Evolutionary conservation across 2,113 vertebrate species (phyloP).

Genomic region (Pachypanchax playfairii): DNA sequence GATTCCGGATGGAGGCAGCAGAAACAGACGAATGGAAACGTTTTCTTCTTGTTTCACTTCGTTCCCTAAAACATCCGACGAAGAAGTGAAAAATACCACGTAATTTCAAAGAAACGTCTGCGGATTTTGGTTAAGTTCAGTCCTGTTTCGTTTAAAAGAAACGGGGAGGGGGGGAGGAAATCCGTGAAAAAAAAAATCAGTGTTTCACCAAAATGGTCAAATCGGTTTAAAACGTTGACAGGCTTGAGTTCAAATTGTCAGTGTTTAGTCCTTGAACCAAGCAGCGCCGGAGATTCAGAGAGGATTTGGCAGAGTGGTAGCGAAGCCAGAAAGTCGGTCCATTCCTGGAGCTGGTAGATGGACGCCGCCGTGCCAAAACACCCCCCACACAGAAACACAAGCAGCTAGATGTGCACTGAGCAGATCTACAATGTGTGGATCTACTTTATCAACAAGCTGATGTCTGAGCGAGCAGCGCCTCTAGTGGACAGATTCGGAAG

Average conservation of each 20-base stretch:
- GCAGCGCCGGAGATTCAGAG: slow-evolving; percentile 15
- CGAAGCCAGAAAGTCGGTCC: slow-evolving; percentile 50
- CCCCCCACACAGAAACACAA: slow-evolving; percentile 65
- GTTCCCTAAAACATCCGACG: not conserved
- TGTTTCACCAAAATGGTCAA: slow-evolving; percentile 1
- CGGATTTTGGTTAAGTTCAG: slow-evolving; percentile 58
- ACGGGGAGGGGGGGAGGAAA: no score
- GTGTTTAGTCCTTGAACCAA: slow-evolving; percentile 18
- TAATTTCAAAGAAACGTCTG: slow-evolving; percentile 62
- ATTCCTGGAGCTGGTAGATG: slow-evolving; percentile 38
- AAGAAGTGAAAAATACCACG: slow-evolving; percentile 19
- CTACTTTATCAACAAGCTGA: slow-evolving; percentile 1
- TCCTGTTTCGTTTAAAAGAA: slow-evolving; percentile 35
- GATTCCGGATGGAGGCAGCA: slow-evolving; percentile 18
- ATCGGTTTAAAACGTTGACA: not conserved
- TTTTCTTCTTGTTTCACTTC: slow-evolving; percentile 8
- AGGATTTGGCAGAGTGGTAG: slow-evolving; percentile 26
- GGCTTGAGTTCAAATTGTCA: slow-evolving; percentile 20
- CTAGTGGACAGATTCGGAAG: slow-evolving; percentile 50
- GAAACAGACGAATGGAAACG: not conserved
- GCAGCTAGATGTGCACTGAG: slow-evolving; percentile 28
- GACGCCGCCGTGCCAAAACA: slow-evolving; percentile 50
- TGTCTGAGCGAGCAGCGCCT: slow-evolving; percentile 57
- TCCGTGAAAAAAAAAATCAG: slow-evolving; percentile 6
- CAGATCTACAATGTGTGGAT: slow-evolving; percentile 14